Evolutionary conservation across 1,140 invertebrate genomes (phyloP), one percentile per base, ranked within the genome.

Genomic region (Brevipalpus yothersi): DNA sequence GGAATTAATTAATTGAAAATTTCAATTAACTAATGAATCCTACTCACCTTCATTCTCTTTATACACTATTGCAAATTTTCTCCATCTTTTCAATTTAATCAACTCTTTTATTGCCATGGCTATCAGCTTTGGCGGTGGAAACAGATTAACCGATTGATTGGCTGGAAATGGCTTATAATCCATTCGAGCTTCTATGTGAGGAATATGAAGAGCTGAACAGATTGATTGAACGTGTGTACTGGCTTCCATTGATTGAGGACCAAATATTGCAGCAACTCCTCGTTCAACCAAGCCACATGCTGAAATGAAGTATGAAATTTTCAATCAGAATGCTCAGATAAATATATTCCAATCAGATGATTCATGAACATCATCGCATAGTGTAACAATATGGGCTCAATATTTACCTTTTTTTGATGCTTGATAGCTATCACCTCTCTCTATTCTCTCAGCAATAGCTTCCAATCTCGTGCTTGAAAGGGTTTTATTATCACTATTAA

Each of bases 171-270:
- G 75, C 57, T 84, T 73, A n/a, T 86, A 77, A 72, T 92, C 86
- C 87, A 88, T 93, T 61, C 87, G 77, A 58, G 87, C 89, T 73
- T 93, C 87, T 67, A 94, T 78, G 71, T 95, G 89, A 1, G 90
- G 90, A 66, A 94, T 83, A 73, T 94, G 88, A 80, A 93, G 86
- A 19, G 86, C 86, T 72, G 93, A 88, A 70, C 89, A 93, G 66
- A 93, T 92, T 58, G 86, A 89, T 72, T 94, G 89, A 15, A 93
- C 86, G 72, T 93, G 88, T 61, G 83, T 84, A 2, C 86, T 84
- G 3, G 86, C 88, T 56, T 88, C 83, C 0, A 82, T 78, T 45
- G 83, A 89, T 69, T 91, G 86, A 3, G 89, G 89, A 0, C 90
- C 90, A 69, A 94, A 93, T 67, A 95, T 86, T 23, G 86, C 89